These are phyloP conservation scores for cat (Felis catus) DNA, from an alignment of 2,113 vertebrate genomes.

Conservation along the genomic window DNA sequence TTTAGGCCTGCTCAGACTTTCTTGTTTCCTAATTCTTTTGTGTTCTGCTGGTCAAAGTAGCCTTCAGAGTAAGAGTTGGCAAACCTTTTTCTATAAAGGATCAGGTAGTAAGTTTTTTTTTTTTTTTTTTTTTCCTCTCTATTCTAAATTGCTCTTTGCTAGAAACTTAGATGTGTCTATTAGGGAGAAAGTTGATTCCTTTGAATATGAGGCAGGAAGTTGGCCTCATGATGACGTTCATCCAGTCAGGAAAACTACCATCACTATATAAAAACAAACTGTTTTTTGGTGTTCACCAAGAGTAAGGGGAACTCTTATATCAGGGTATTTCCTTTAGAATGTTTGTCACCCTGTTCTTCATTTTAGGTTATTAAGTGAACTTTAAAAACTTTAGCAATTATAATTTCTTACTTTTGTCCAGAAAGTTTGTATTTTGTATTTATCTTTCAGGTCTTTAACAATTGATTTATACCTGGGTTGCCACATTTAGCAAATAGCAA, in stretches of 20 bases:
- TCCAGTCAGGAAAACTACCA: neutral
- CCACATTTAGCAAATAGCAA: constrained; percentile 14
- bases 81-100: neutral
- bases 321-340: neutral
- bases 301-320: neutral
- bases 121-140: neutral
- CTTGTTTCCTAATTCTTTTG: neutral
- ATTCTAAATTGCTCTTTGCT: neutral
- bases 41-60: neutral
- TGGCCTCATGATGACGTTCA: neutral
- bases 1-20: neutral
- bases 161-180: neutral
- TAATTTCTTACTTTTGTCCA: neutral
- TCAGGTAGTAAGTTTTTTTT: neutral
- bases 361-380: neutral
- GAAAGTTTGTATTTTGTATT: constrained; percentile 31
- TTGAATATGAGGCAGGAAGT: neutral
- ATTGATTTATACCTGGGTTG: neutral
- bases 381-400: neutral
- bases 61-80: neutral
- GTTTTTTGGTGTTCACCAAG: neutral
- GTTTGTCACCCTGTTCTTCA: neutral
- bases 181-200: neutral
- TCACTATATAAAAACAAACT: neutral
- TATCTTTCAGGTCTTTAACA: neutral